Conservation (phyloP, 1,140 invertebrate genomes). For the Heliconius hewitsoni region DNA sequence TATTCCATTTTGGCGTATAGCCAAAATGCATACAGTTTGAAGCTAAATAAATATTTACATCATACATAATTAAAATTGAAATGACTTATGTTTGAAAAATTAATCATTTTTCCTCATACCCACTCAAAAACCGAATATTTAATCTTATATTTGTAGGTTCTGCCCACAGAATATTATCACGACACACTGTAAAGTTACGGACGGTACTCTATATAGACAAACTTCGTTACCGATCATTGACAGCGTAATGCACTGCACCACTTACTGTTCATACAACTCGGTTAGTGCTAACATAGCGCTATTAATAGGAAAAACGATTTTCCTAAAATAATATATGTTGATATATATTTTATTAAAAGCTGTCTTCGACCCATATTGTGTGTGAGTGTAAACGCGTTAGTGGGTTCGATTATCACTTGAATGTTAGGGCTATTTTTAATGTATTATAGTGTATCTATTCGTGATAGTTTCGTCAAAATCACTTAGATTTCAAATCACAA, state of each 20-base stretch:
- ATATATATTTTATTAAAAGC: too few relatives aligned
- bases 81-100: not conserved
- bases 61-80: not conserved
- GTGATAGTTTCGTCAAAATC: too few relatives aligned
- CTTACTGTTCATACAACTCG: constrained; percentile 63
- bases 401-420: not conserved
- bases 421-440: not conserved
- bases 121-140: too few relatives aligned
- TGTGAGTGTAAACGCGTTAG: not conserved
- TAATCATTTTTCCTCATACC: too few relatives aligned
- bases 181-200: constrained; percentile 31
- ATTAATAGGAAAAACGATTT: not conserved
- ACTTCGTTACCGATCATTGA: constrained; percentile 66
- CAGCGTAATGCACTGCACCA: constrained; percentile 63
- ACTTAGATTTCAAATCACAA: too few relatives aligned
- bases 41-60: not conserved
- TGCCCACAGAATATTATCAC: not conserved
- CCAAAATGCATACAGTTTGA: too few relatives aligned
- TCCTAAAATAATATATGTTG: too few relatives aligned
- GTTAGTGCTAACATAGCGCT: constrained; percentile 38
- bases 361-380: not conserved
- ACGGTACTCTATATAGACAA: constrained; percentile 51
- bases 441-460: too few relatives aligned
- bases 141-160: not conserved
- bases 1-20: too few relatives aligned